These are phyloP conservation scores for Caracal caracal DNA, from an alignment of 2,113 vertebrate genomes.

Conservation along the genomic window DNA sequence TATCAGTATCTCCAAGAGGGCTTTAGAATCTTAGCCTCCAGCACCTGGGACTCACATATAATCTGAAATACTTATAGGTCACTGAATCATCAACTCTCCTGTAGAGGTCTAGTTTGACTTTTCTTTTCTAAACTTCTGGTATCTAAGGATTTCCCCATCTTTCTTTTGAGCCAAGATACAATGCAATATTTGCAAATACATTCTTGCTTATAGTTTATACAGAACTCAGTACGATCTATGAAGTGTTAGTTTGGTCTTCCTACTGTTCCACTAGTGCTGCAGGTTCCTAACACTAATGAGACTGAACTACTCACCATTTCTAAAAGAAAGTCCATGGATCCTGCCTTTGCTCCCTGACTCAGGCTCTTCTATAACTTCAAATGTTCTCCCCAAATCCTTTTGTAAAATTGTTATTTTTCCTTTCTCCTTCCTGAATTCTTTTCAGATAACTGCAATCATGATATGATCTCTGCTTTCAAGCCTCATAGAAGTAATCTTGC, in stretches of 20 bases:
- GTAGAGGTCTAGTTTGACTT: neutral
- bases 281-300: neutral
- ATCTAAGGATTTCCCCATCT: neutral
- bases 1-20: neutral
- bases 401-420: neutral
- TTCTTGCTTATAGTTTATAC: neutral
- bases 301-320: neutral
- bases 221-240: neutral
- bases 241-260: neutral
- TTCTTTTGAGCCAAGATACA: neutral
- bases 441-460: neutral
- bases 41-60: neutral
- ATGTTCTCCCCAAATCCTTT: neutral
- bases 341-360: neutral
- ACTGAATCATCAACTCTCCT: neutral
- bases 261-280: rapidly evolving
- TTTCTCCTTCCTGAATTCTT: constrained; percentile 38
- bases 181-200: neutral
- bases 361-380: neutral
- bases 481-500: constrained; percentile 1
- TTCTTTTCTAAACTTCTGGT: neutral
- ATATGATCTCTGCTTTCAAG: neutral
- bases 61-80: neutral
- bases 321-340: neutral
- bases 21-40: neutral